A percentile compares a stretch with the other conserved stretches of the same genome.
These are phyloP conservation scores for Sarcophaga variegata DNA, from an alignment of 2,888 invertebrate species.

Conservation along the genomic window DNA sequence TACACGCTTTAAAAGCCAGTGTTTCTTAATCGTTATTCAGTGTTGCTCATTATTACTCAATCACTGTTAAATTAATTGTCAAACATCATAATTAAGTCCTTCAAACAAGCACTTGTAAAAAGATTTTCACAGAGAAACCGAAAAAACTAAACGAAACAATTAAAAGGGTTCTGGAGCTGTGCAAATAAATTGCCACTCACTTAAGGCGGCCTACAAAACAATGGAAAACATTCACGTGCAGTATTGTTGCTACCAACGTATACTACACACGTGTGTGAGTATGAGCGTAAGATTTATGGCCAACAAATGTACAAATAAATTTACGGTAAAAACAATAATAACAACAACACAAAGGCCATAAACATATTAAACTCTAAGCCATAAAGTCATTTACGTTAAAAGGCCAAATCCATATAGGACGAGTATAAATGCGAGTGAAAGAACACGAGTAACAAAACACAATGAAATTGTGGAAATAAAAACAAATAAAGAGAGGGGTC, in stretches of 20 bases:
- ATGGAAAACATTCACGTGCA: constrained; percentile 18
- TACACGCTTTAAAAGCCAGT: too few relatives aligned
- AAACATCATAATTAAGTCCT: too few relatives aligned
- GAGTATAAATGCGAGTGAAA: too few relatives aligned
- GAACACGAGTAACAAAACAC: too few relatives aligned
- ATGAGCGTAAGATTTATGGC: constrained; percentile 26
- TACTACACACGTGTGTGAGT: background rate
- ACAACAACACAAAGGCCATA: background rate
- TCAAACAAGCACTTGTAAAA: constrained; percentile 33
- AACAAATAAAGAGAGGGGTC: too few relatives aligned
- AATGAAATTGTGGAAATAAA: too few relatives aligned
- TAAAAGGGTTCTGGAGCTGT: background rate
- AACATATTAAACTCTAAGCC: constrained; percentile 17
- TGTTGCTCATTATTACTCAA: too few relatives aligned
- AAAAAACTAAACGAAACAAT: background rate
- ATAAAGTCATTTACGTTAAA: constrained; percentile 13
- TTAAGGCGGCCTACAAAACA: background rate
- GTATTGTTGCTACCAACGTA: background rate
- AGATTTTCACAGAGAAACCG: constrained; percentile 12
- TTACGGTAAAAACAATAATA: background rate
- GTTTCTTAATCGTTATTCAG: too few relatives aligned
- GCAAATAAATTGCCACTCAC: background rate
- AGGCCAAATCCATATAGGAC: background rate
- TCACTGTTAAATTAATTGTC: too few relatives aligned
- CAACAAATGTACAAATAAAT: background rate